Evolutionary conservation across 2,888 invertebrate species (phyloP), one percentile per base, ranked within the genome.

Genomic region (Platycheirus albimanus): DNA sequence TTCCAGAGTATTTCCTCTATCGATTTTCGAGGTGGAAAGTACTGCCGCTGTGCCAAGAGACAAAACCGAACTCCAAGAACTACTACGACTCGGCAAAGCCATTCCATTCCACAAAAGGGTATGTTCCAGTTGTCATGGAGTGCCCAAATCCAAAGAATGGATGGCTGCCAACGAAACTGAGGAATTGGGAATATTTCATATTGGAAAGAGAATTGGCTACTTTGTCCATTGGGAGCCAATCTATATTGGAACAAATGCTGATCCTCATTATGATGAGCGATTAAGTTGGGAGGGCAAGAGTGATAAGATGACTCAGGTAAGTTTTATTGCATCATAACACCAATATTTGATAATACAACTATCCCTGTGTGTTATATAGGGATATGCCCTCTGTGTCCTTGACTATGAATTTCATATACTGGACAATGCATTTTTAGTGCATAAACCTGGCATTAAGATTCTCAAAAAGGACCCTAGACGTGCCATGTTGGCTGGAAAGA

Each of bases 301-400:
- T 90, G 98, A 98, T 91, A 98, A 98, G 92, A 98, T 98, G 97
- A 96, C 97, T 78, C 98, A 98, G 95, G 97, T 97, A 90, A 89
- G 85, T 56, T 7, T 13, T 3, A 13, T 56, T 8, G n/a, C n/a
- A n/a, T 1, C 0, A 24, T 11, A 11, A 49, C 1, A 51, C 0
- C 7, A 24, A n/a, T 13, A 33, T 45, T 33, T 2, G 8, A 45
- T 56, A 15, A 10, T 33, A 33, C 30, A 33, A 45, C n/a, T 15
- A 43, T 51, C 52, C 24, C 7, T 28, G 6, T 64, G 17, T 30
- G 28, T 3, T 63, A 1, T 61, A 10, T 67, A 97, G 97, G 97
- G 97, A 86, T 98, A 97, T 91, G 94, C 96, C 70, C 93, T 98
- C 84, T 98, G 98, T 91, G 96, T 97, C 28, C 92, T 96, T 89